Percentiles rank a stretch among this genome's conserved stretches.
Evolutionary conservation across 1,140 invertebrate genomes (phyloP).

Genomic region (Dinoponera quadriceps): DNA sequence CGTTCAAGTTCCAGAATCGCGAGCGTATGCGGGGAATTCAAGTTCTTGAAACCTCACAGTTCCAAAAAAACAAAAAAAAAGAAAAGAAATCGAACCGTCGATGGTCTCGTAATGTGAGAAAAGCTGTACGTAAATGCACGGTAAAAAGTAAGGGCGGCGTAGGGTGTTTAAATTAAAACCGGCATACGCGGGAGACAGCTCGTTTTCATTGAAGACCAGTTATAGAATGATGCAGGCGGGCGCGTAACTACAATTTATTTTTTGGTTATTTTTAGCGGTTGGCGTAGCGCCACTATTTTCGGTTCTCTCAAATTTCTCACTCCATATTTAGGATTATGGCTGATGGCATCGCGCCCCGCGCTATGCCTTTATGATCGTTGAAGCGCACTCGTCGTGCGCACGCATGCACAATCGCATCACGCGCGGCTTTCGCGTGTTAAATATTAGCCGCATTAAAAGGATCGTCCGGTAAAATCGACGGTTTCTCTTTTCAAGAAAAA

Average conservation of each 20-base stretch:
- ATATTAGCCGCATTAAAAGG: slow-evolving; percentile 6
- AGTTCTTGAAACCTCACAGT: neutral
- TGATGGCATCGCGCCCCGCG: slow-evolving; percentile 64
- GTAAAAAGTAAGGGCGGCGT: slow-evolving; percentile 46
- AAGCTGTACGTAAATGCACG: neutral
- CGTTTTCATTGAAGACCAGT: slow-evolving; percentile 76
- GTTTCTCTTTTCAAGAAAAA: too few relatives aligned
- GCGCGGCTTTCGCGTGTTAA: neutral
- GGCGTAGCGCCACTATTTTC: slow-evolving; percentile 83
- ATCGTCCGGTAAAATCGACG: too few relatives aligned
- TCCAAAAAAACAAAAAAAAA: too few relatives aligned
- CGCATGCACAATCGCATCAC: neutral
- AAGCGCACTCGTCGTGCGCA: slow-evolving; percentile 46
- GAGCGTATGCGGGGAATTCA: neutral
- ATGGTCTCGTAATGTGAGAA: neutral
- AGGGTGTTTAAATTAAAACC: slow-evolving; percentile 67
- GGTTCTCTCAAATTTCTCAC: slow-evolving; percentile 85
- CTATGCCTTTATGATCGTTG: slow-evolving; percentile 67
- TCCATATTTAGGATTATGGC: slow-evolving; percentile 84
- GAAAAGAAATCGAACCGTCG: neutral
- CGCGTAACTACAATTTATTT: slow-evolving; percentile 83
- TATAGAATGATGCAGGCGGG: slow-evolving; percentile 75
- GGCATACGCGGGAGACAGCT: slow-evolving; percentile 66
- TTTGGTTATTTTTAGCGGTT: slow-evolving; percentile 83
- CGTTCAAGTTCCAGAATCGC: neutral